phyloP scores from a whole-genome alignment of 2,888 invertebrate genomes.

The Plemyria rubiginata region DNA sequence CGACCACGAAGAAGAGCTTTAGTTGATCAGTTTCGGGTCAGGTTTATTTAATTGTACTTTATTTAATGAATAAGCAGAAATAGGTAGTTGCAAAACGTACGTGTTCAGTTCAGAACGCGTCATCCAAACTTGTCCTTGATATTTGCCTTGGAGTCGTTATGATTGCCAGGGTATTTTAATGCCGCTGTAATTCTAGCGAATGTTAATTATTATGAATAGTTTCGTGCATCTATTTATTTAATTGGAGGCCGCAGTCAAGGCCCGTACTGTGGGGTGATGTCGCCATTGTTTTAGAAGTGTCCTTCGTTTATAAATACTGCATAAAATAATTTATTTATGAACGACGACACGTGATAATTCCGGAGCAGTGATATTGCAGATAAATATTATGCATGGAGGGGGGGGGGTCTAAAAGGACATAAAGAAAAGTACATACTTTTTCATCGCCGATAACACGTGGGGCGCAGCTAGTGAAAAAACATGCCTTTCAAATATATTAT shows the following conservation, averaged over 20 bases:
- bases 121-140: constrained; percentile 45
- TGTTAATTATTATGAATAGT: constrained; percentile 50
- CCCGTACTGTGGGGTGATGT: constrained; percentile 47
- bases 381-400: too few relatives aligned
- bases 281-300: constrained; percentile 42
- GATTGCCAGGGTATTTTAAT: constrained; percentile 39
- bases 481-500: too few relatives aligned
- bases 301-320: constrained; percentile 33
- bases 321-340: not conserved
- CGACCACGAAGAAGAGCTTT: too few relatives aligned
- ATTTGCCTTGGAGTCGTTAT: constrained; percentile 51
- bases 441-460: too few relatives aligned
- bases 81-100: constrained; percentile 13
- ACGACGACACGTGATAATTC: not conserved
- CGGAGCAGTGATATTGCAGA: not conserved
- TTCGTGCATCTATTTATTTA: constrained; percentile 56
- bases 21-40: not conserved
- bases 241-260: constrained; percentile 50
- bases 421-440: too few relatives aligned
- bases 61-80: not conserved
- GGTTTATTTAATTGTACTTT: not conserved
- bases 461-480: too few relatives aligned
- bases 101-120: constrained; percentile 42
- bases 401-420: too few relatives aligned
- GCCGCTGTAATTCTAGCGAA: constrained; percentile 37